Percentiles rank a stretch among this genome's conserved stretches.
Conservation (phyloP, 2,113 vertebrate genomes). For the Agapornis roseicollis region DNA sequence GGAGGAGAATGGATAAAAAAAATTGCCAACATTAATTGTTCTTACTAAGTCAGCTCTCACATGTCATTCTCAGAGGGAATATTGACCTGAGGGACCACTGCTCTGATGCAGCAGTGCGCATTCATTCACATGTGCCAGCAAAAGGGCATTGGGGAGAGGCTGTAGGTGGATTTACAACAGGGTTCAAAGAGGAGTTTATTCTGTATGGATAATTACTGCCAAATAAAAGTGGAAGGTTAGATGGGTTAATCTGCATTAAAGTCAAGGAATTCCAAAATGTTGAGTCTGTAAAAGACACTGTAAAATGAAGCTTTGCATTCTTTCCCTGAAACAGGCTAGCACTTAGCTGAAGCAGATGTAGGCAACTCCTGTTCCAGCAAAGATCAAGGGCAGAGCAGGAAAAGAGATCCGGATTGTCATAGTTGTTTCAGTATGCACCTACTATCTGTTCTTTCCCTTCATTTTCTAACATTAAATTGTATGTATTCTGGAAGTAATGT, state of each 20-base stretch:
- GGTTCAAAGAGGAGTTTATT: neutral
- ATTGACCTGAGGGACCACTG: neutral
- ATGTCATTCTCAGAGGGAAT: neutral
- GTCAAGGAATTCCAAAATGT: neutral
- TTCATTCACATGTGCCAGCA: neutral
- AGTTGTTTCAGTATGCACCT: neutral
- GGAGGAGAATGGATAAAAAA: neutral
- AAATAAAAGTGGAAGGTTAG: neutral
- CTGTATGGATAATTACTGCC: neutral
- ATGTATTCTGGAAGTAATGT: neutral
- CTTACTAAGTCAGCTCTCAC: neutral
- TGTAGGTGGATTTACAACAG: neutral
- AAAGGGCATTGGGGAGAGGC: neutral
- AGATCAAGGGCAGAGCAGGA: neutral
- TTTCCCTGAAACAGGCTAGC: neutral
- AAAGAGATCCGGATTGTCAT: neutral
- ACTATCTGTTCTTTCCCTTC: neutral
- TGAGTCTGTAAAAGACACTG: neutral
- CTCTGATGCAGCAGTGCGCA: rapidly evolving
- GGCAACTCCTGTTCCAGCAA: neutral
- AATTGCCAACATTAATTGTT: neutral
- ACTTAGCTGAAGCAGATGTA: neutral
- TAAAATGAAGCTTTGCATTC: neutral
- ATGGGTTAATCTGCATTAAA: neutral
- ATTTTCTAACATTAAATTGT: neutral